Percentiles rank a stretch among this genome's conserved stretches.
phyloP scores from a whole-genome alignment of 2,797 vertebrate genomes.

The Alcedo quadribrachys region DNA sequence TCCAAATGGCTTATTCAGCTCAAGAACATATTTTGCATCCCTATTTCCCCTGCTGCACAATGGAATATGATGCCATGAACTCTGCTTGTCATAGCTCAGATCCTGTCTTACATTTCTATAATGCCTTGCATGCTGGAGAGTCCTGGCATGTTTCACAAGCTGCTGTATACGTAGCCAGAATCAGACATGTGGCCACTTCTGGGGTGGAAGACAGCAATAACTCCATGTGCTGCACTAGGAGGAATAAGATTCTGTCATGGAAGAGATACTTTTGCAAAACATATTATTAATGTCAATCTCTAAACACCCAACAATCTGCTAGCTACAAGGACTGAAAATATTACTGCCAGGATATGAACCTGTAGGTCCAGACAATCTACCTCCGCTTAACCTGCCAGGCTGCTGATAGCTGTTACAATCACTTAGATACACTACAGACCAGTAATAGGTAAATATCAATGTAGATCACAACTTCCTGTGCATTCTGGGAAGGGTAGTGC shows the following conservation, averaged over 20 bases:
- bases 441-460: background rate
- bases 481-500: background rate
- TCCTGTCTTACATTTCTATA: slow-evolving; percentile 45
- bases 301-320: background rate
- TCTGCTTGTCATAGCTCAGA: slow-evolving; percentile 46
- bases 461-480: background rate
- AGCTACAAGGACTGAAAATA: background rate
- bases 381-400: background rate
- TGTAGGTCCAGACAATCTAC: slow-evolving; percentile 13
- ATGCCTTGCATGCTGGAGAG: slow-evolving; percentile 22
- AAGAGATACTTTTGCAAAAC: slow-evolving; percentile 33
- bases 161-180: slow-evolving; percentile 19
- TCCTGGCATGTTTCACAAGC: slow-evolving; percentile 34
- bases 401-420: background rate
- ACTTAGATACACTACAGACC: background rate
- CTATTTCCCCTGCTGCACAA: background rate
- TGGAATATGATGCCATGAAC: slow-evolving; percentile 52
- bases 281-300: slow-evolving; percentile 3
- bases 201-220: background rate
- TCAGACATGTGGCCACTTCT: slow-evolving; percentile 16
- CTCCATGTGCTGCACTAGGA: background rate
- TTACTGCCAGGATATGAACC: background rate
- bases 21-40: slow-evolving; percentile 39
- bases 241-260: background rate
- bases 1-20: slow-evolving; percentile 27